Evolutionary conservation across 35 echinoderm and acorn worm genomes (phyloP).

Genomic region (Ophioderma brevispina): DNA sequence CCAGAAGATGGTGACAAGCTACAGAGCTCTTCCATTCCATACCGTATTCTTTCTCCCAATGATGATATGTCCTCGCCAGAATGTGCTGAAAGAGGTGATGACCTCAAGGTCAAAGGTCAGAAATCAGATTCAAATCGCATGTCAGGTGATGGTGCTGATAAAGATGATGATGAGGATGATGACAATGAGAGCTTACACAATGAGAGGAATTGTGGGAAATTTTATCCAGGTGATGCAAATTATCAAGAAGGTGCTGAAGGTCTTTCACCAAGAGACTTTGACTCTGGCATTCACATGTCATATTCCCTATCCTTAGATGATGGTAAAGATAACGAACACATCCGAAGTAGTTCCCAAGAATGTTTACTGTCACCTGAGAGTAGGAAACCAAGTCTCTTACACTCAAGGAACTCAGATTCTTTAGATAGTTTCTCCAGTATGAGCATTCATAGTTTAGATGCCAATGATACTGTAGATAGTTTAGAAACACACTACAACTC

Average conservation of each 20-base stretch:
- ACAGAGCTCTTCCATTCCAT: neutral
- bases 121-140: neutral
- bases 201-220: slow-evolving; percentile 1
- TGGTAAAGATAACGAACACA: slow-evolving; percentile 23
- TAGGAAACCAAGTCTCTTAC: slow-evolving; percentile 19
- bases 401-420: slow-evolving; percentile 63
- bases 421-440: slow-evolving; percentile 71
- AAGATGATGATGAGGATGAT: slow-evolving; percentile 17
- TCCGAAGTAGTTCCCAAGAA: slow-evolving; percentile 41
- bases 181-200: neutral
- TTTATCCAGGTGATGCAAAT: neutral
- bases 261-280: slow-evolving; percentile 65
- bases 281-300: slow-evolving; percentile 83
- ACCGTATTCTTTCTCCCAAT: slow-evolving; percentile 81
- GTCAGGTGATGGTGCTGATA: slow-evolving; percentile 6
- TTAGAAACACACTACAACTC: slow-evolving; percentile 82
- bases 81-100: slow-evolving; percentile 39
- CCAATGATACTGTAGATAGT: slow-evolving; percentile 77
- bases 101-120: slow-evolving; percentile 24
- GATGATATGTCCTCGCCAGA: slow-evolving; percentile 91
- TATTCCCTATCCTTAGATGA: slow-evolving; percentile 56
- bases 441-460: slow-evolving; percentile 58
- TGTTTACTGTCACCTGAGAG: slow-evolving; percentile 51
- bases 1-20: slow-evolving; percentile 27
- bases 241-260: slow-evolving; percentile 42